Evolutionary conservation across 2,888 invertebrate genomes (phyloP), one percentile per base, ranked within the genome.

Genomic region (Phaonia tiefii): DNA sequence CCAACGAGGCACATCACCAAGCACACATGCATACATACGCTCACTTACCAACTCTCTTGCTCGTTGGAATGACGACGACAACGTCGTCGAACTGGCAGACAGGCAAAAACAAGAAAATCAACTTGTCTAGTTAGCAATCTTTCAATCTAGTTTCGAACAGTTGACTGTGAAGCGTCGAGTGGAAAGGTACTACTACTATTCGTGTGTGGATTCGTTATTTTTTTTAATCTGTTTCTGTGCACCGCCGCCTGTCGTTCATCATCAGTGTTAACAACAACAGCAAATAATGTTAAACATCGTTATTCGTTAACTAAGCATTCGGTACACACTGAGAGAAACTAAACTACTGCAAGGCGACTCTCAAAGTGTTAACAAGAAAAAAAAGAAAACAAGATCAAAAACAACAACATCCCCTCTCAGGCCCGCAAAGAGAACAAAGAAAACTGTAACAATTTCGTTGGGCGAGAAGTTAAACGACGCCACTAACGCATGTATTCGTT

Each of bases 41-140:
- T 49, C 25, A 25, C 44, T 51, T 71, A 75, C 67, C 37, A 31
- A 67, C 17, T 5, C 13, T 7, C 44, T 22, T 22, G 15, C 31
- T 31, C 31, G 31, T 31, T 31, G 31, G 8, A 31, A 31, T 31
- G 31, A 31, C 31, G 31, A 31, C 8, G 31, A 31, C 31, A 8
- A 31, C 31, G 31, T 5, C 31, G 31, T n/a, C 10, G 15, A 22
- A 8, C 22, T 31, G 4, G 37, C 10, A 65, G 69, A 46, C 67
- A 79, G 82, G 75, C 86, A 86, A 87, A 88, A 88, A 89, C 88
- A 86, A 85, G 88, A 89, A 89, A 86, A 89, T 88, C 89, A 89
- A 89, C 90, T 89, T 90, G 89, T 90, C 89, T 89, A 89, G 89
- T 89, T 89, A 89, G 90, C 90, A 89, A 89, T 89, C 89, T 88